Base-by-base conservation (phyloP, 37 sponge, comb jelly and placozoan species). In the Haliclona indistincta region DNA sequence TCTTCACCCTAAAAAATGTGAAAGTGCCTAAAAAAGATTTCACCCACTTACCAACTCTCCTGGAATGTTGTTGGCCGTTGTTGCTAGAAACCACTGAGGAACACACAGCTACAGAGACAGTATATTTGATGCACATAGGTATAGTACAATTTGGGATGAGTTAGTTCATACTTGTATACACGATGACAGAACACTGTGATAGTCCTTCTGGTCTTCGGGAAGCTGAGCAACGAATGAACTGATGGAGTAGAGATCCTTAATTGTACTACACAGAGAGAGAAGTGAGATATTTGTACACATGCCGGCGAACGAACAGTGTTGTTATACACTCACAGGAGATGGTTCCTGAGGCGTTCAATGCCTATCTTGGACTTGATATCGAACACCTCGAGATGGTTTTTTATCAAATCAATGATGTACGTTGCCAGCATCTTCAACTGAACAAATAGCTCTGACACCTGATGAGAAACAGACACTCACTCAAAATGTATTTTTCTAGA, bases 301-400 rank as follows among this genome's bases (percentile, higher is more conserved):
- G n/a, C n/a, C n/a, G n/a, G n/a, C n/a, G n/a, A n/a, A n/a, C n/a
- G n/a, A n/a, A n/a, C n/a, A 30, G 13, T 47, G 8, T 47, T 17
- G 13, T 47, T 13, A 8, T 13, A 8, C 19, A 13, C 81, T 54
- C 37, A 81, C 82, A 25, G n/a, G 25, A 81, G 7, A 25, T 40
- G 67, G 41, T 63, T 40, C n/a, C 61, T 49, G 29, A 80, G 23
- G 28, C 52, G 61, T 30, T 44, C 7, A 22, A 80, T 25, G 53
- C 65, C 53, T 5, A 44, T 28, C 5, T 20, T 34, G 0, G 38
- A 22, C 30, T 70, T 71, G 72, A 80, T 45, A 63, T 73, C 53
- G 58, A 73, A 73, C 17, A 81, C 3, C 35, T 40, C 65, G 64
- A 81, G 71, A 23, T 81, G 82, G 25, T 66, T 64, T 44, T 65